phyloP scores from a whole-genome alignment of 2,888 invertebrate species.

The Drosophila meridionalis region DNA sequence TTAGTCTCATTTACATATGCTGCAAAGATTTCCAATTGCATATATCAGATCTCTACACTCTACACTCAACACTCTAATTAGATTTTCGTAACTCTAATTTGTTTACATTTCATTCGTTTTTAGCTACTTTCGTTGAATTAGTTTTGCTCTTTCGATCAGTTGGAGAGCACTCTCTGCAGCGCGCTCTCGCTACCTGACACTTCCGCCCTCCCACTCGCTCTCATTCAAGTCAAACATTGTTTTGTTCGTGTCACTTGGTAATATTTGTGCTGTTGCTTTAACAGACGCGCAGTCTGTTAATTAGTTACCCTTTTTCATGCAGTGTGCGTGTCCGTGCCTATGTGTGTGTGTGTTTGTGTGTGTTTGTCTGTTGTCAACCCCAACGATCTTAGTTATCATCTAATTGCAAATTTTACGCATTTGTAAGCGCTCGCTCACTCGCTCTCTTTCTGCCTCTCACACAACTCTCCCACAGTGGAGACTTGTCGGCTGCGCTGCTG shows the following conservation, averaged over 20 bases:
- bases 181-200: not conserved
- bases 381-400: slow-evolving; percentile 42
- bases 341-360: slow-evolving; percentile 6
- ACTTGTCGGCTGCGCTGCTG: slow-evolving; percentile 2
- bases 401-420: slow-evolving; percentile 57
- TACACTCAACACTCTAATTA: not conserved
- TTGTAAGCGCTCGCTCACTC: slow-evolving; percentile 20
- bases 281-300: slow-evolving; percentile 20
- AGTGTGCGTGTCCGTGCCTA: slow-evolving; percentile 1
- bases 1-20: no score
- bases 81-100: not conserved
- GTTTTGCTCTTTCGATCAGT: not conserved
- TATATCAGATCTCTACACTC: no score
- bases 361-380: slow-evolving; percentile 5
- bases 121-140: not conserved
- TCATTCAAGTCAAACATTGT: not conserved
- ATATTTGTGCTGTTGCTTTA: slow-evolving; percentile 15
- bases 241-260: slow-evolving; percentile 11
- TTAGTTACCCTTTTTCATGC: slow-evolving; percentile 23
- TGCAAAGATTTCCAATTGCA: not conserved
- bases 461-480: slow-evolving; percentile 39
- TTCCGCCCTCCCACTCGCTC: not conserved
- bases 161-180: not conserved
- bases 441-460: not conserved
- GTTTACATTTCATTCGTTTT: not conserved